phyloP scores from a whole-genome alignment of 2,888 invertebrate species.

The Xanthorhoe designata region DNA sequence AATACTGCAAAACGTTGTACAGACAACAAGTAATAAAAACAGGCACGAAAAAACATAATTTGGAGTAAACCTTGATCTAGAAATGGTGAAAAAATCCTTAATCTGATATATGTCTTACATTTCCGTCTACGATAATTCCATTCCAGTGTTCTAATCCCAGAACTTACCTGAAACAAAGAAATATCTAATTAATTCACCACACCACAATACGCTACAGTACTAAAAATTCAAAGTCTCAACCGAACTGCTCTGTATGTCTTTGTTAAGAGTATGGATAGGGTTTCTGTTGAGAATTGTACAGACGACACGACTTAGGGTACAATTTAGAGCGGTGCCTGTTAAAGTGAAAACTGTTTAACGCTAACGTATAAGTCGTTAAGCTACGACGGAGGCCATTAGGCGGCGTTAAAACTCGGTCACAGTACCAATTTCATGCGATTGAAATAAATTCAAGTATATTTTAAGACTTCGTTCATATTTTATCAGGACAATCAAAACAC shows the following conservation, averaged over 20 bases:
- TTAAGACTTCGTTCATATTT: too few relatives aligned
- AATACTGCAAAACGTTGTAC: too few relatives aligned
- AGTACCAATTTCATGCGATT: too few relatives aligned
- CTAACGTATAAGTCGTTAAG: too few relatives aligned
- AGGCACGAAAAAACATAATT: too few relatives aligned
- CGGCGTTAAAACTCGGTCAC: too few relatives aligned
- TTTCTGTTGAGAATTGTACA: conserved; percentile 14
- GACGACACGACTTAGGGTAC: conserved; percentile 5
- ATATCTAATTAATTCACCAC: conserved; percentile 16
- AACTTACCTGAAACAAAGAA: conserved; percentile 30
- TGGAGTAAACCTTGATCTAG: too few relatives aligned
- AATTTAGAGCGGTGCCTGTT: background rate
- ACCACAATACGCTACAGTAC: conserved; percentile 9
- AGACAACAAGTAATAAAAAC: too few relatives aligned
- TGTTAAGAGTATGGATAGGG: conserved; percentile 16
- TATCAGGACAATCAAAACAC: too few relatives aligned
- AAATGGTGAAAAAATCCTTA: background rate
- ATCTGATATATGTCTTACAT: background rate
- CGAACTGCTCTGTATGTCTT: background rate
- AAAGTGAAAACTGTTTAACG: too few relatives aligned
- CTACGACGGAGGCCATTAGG: too few relatives aligned
- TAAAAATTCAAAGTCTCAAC: conserved; percentile 14
- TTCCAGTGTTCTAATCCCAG: background rate
- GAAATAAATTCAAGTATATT: too few relatives aligned
- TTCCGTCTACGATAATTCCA: background rate